phyloP scores from a whole-genome alignment of 2,888 invertebrate genomes.

The Scaeva pyrastri region DNA sequence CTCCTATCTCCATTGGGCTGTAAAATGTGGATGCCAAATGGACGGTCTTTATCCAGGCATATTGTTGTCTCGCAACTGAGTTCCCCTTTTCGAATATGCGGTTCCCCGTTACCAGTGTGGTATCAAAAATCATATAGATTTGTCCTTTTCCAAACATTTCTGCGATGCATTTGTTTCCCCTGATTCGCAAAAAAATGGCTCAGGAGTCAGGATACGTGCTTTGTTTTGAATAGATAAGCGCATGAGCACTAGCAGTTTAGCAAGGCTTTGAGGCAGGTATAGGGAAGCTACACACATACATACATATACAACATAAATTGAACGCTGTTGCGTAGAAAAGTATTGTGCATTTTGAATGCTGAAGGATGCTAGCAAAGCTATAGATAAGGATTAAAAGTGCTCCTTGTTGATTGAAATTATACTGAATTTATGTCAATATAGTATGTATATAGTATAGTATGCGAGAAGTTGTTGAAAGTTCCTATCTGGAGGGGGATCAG shows the following conservation, averaged over 20 bases:
- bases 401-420: conserved; percentile 13
- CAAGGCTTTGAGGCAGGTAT: conserved; percentile 52
- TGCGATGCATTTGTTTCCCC: conserved; percentile 55
- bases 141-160: conserved; percentile 74
- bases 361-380: background rate
- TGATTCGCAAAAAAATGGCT: background rate
- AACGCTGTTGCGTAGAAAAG: conserved; percentile 62
- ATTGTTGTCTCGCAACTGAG: conserved; percentile 27
- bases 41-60: background rate
- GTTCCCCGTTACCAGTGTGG: background rate
- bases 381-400: conserved; percentile 3
- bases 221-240: conserved; percentile 65
- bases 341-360: conserved; percentile 42
- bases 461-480: conserved; percentile 23
- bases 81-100: conserved; percentile 17
- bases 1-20: conserved; percentile 14
- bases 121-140: background rate
- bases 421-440: conserved; percentile 24
- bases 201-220: conserved; percentile 16
- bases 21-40: conserved; percentile 59
- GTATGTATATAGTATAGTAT: too few relatives aligned
- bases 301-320: background rate
- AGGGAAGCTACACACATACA: conserved; percentile 4
- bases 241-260: conserved; percentile 37
- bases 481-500: background rate